Evolutionary conservation across 1,140 invertebrate species (phyloP), one percentile per base, ranked within the genome.

Genomic region (Rhagoletis zephyria): DNA sequence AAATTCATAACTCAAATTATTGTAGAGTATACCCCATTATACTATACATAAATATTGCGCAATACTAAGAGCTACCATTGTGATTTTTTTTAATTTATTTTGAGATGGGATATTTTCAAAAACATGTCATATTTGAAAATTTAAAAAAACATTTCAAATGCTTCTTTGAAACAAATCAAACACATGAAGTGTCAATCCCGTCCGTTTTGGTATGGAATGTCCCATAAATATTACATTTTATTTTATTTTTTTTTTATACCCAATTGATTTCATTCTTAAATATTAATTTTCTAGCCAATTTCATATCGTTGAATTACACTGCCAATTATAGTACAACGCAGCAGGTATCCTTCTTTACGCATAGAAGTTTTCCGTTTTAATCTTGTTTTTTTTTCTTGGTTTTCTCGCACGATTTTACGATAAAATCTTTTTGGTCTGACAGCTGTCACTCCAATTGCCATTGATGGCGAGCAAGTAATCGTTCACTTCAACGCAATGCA

Each of bases 381-480:
- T 10, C n/a, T 19, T 67, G n/a, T 9, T 67, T 51, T 56, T 81
- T 51, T 16, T 48, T 30, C n/a, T 30, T 30, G 30, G 30, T 30
- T 30, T 30, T 30, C 30, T 30, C 42, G 51, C 74, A 56, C 74
- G 14, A 56, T 16, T 74, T 74, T 74, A 16, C 67, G 40, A 74
- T 48, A 16, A 45, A 48, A 16, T 16, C 3, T 74, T 81, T 81
- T 81, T 56, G n/a, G 74, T 10, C n/a, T 81, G 48, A 81, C 74
- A 56, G 74, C 48, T 56, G 74, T 56, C 74, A 81, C 74, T 81
- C 74, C 19, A 81, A 7, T 81, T 81, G 6, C 74, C 48, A 81
- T 74, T 48, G 16, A 40, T 45, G 48, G 74, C 30, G 48, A 81
- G 74, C 74, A 81, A 81, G n/a, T 30, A 81, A 81, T 56, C n/a